These are phyloP conservation scores for Neomonachus schauinslandi DNA, from an alignment of 2,113 vertebrate genomes.

Conservation along the genomic window DNA sequence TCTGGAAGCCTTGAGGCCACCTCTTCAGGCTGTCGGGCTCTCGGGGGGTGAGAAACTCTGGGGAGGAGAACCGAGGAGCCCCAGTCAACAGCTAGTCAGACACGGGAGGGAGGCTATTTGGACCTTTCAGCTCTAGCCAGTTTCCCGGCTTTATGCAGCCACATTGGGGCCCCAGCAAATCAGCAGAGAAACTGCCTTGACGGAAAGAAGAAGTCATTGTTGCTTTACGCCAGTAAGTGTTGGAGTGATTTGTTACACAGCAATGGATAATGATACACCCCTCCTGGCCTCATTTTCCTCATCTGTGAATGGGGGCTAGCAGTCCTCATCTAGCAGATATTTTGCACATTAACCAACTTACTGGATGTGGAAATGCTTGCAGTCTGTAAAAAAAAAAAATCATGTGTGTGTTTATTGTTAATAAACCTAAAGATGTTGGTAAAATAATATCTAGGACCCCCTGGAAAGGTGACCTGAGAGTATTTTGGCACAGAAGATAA, in stretches of 20 bases:
- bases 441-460: not conserved
- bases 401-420: not conserved
- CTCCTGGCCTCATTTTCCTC: not conserved
- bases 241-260: not conserved
- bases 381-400: not conserved
- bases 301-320: not conserved
- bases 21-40: not conserved
- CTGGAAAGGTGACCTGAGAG: not conserved
- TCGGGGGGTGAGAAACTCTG: not conserved
- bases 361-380: not conserved
- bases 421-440: not conserved
- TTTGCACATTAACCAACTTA: not conserved
- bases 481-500: not conserved
- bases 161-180: not conserved
- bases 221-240: not conserved
- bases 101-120: not conserved
- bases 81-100: not conserved
- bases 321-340: not conserved
- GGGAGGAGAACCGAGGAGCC: not conserved
- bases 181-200: not conserved
- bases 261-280: not conserved
- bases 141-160: not conserved
- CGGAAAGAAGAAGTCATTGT: not conserved
- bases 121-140: not conserved
- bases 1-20: not conserved